phyloP scores from a whole-genome alignment of 2,888 invertebrate species.

The Stenodera caucasica region DNA sequence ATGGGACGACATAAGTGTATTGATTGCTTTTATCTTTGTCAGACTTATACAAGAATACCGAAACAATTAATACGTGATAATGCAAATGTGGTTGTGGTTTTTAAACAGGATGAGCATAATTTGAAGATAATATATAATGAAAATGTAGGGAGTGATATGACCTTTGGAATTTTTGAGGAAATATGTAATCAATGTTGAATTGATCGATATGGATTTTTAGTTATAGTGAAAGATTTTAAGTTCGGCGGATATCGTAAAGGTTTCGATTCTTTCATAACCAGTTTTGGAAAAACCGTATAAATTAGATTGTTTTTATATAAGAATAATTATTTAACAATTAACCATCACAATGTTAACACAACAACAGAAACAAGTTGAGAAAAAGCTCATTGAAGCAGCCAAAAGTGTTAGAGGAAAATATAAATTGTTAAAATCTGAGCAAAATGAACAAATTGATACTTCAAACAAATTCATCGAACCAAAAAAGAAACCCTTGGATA shows the following conservation, averaged over 20 bases:
- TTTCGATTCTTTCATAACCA: no score
- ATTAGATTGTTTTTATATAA: no score
- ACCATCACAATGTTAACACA: background rate
- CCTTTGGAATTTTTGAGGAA: slow-evolving; percentile 23
- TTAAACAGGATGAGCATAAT: slow-evolving; percentile 46
- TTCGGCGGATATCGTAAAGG: no score
- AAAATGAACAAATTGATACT: background rate
- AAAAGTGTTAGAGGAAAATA: slow-evolving; percentile 6
- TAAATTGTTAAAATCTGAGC: slow-evolving; percentile 9
- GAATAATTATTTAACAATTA: background rate
- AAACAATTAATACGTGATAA: slow-evolving; percentile 48
- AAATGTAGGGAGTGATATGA: slow-evolving; percentile 38
- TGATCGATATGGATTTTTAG: no score
- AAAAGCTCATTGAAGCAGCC: slow-evolving; percentile 9
- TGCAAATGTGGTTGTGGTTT: slow-evolving; percentile 43
- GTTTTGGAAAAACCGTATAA: no score
- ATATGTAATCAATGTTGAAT: no score
- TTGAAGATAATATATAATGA: slow-evolving; percentile 42
- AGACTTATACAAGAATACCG: slow-evolving; percentile 44
- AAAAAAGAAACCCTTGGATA: slow-evolving; percentile 8
- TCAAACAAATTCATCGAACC: slow-evolving; percentile 4
- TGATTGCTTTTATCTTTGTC: slow-evolving; percentile 47
- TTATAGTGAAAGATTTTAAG: no score
- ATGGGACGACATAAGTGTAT: slow-evolving; percentile 44
- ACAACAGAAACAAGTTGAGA: background rate